phyloP scores from a whole-genome alignment of 23 tunicate species.

The Halocynthia aurantium region DNA sequence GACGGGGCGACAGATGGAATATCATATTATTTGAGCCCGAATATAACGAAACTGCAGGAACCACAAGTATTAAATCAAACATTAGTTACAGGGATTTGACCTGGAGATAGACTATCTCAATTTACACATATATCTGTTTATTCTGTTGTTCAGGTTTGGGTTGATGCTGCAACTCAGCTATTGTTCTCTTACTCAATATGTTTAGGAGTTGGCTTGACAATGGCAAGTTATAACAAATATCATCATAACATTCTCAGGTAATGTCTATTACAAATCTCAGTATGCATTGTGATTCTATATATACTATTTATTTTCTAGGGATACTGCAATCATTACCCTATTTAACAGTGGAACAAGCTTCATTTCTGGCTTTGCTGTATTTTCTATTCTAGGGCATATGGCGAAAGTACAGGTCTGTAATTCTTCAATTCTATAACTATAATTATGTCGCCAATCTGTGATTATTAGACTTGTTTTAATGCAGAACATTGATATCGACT shows the following conservation, averaged over 20 bases:
- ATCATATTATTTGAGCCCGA: constrained; percentile 16
- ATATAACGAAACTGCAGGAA: constrained; percentile 24
- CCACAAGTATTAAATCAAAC: constrained; percentile 26
- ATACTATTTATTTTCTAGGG: too few relatives aligned
- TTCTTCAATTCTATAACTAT: too few relatives aligned
- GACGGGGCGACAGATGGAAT: constrained; percentile 36
- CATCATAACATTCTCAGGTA: constrained; percentile 25
- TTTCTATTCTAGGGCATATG: too few relatives aligned
- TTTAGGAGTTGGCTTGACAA: background rate
- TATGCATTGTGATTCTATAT: too few relatives aligned
- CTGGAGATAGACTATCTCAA: background rate
- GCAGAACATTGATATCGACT: constrained; percentile 26
- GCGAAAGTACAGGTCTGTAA: too few relatives aligned
- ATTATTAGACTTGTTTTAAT: background rate
- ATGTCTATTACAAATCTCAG: too few relatives aligned
- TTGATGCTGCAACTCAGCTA: constrained; percentile 16
- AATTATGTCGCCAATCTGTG: too few relatives aligned
- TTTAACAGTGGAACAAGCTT: too few relatives aligned
- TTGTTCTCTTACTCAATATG: constrained; percentile 4
- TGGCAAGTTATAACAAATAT: constrained; percentile 16
- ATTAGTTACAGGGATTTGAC: too few relatives aligned
- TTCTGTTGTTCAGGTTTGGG: constrained; percentile 14
- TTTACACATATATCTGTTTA: background rate
- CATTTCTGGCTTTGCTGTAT: too few relatives aligned
- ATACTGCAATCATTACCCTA: too few relatives aligned